Evolutionary conservation across 35 echinoderm and acorn worm genomes (phyloP), one percentile per base, ranked within the genome.

Genomic region (Stichopus chloronotus): DNA sequence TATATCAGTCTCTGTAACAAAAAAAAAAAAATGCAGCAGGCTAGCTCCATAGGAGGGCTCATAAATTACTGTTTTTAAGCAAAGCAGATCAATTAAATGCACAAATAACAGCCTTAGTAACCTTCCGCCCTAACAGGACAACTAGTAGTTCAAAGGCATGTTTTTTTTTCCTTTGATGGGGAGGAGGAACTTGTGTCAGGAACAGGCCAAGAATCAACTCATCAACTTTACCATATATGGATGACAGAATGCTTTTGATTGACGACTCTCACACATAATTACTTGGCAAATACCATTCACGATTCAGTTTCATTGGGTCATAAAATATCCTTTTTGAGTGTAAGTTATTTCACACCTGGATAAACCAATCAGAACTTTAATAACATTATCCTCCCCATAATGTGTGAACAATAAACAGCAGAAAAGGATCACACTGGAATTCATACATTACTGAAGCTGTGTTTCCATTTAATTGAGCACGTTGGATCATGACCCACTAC

Each of bases 51-150:
- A 84, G 81, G 81, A 84, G 81, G 81, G 81, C 81, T 84, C 81
- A 84, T 84, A 84, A 84, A 84, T 84, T 84, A 55, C 81, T 57
- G 81, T 55, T 84, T 84, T 57, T 57, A 84, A 84, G 81, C 81
- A 84, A 17, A 57, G 81, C 81, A 84, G 81, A 84, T 84, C 81
- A 84, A 84, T 84, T 84, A 84, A 84, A 84, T 56, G 81, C 81
- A 84, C 81, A 84, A 84, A 84, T 84, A 84, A 84, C 58, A 84
- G 56, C 81, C 81, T 58, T 57, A 58, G 22, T 55, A 57, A 55
- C 81, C 81, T 58, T 84, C 81, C 56, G 12, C 53, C 81, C 58
- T 55, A 8, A 57, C 54, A 84, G 19, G 55, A 84, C 19, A 57
- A 84, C 23, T 58, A 57, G 81, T 57, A 84, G 55, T 84, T 84